phyloP scores from a whole-genome alignment of 2,797 vertebrate species.

The Champsocephalus esox region DNA sequence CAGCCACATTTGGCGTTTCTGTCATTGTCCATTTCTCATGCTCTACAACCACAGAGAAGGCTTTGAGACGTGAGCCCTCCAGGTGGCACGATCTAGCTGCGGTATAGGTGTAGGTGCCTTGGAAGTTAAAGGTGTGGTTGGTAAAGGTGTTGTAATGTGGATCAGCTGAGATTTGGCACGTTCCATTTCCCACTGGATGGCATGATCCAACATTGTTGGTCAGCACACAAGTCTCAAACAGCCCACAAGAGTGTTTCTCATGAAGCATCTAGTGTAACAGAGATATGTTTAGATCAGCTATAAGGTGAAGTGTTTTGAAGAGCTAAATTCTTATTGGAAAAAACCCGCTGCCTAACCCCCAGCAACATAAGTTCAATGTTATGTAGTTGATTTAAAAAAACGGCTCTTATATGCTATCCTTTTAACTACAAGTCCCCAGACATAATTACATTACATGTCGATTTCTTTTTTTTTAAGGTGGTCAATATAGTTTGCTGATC shows the following conservation, averaged over 20 bases:
- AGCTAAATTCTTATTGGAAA: no score
- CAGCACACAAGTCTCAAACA: conserved; percentile 39
- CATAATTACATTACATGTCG: no score
- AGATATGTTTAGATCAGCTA: neutral
- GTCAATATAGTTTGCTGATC: no score
- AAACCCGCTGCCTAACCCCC: no score
- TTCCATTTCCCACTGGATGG: conserved; percentile 18
- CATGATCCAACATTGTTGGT: conserved; percentile 11
- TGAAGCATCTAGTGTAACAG: conserved; percentile 16
- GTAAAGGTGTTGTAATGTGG: conserved; percentile 64
- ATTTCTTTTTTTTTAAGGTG: no score
- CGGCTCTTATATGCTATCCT: no score
- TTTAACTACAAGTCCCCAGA: no score
- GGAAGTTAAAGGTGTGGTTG: conserved; percentile 42
- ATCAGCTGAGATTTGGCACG: conserved; percentile 55
- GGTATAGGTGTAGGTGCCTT: conserved; percentile 66
- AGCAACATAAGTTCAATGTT: no score
- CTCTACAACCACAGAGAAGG: conserved; percentile 62
- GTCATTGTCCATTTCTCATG: conserved; percentile 47
- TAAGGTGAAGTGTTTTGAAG: neutral
- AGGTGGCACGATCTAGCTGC: conserved; percentile 45
- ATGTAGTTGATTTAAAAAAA: no score
- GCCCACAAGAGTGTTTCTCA: conserved; percentile 21
- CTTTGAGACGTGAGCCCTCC: conserved; percentile 21
- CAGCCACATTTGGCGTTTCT: conserved; percentile 29